Evolutionary conservation across 2,888 invertebrate genomes (phyloP).

Genomic region (Graphium colonna): DNA sequence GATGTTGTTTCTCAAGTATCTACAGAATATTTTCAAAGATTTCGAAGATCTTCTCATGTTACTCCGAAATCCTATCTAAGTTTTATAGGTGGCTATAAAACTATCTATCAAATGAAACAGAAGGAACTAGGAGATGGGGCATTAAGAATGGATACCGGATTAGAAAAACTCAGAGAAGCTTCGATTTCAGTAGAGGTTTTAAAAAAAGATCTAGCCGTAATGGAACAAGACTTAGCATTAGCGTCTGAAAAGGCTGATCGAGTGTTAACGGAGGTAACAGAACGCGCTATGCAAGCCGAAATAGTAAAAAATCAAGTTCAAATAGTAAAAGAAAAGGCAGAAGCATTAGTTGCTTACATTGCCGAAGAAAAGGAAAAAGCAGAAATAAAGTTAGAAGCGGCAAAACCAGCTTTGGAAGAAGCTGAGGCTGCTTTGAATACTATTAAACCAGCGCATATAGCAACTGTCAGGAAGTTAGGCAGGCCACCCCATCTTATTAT

Average conservation of each 20-base stretch:
- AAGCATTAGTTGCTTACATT: conserved; percentile 91
- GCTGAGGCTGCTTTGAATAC: conserved; percentile 97
- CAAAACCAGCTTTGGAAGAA: conserved; percentile 96
- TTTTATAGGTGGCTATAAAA: conserved; percentile 97
- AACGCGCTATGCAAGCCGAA: conserved; percentile 96
- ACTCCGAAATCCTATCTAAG: conserved; percentile 98
- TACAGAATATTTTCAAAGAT: conserved; percentile 92
- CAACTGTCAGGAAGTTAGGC: conserved; percentile 95
- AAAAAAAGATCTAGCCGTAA: conserved; percentile 94
- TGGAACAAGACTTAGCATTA: conserved; percentile 95
- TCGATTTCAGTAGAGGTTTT: conserved; percentile 95
- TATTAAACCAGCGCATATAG: conserved; percentile 97
- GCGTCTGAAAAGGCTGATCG: conserved; percentile 96
- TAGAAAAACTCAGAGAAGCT: conserved; percentile 97
- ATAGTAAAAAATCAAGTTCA: conserved; percentile 97
- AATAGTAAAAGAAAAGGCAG: conserved; percentile 97
- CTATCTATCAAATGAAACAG: conserved; percentile 93
- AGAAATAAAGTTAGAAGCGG: conserved; percentile 95
- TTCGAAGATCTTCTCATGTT: conserved; percentile 95
- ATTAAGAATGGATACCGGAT: conserved; percentile 95
- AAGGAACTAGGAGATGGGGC: conserved; percentile 94
- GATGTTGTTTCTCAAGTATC: conserved; percentile 94
- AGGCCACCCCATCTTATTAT: conserved; percentile 97
- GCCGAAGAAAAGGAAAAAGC: conserved; percentile 94
- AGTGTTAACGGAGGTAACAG: conserved; percentile 93